Evolutionary conservation across 2,113 vertebrate species (phyloP).

Genomic region (Thamnophis sirtalis): DNA sequence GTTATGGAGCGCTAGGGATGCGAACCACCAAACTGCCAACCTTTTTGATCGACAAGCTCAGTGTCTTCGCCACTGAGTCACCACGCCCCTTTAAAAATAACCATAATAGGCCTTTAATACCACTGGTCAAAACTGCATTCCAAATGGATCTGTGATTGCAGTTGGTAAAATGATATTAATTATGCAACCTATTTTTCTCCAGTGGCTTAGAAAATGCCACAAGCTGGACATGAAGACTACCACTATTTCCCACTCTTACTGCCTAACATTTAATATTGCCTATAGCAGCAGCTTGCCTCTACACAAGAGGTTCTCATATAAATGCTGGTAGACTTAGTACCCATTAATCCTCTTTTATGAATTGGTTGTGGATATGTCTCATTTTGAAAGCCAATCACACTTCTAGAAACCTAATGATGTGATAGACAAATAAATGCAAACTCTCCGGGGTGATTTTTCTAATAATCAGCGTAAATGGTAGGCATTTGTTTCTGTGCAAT

Average conservation of each 20-base stretch:
- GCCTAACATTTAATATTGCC: neutral
- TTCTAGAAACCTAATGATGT: neutral
- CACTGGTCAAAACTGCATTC: neutral
- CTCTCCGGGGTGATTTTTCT: neutral
- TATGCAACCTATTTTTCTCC: neutral
- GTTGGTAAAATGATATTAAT: neutral
- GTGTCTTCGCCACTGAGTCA: too few relatives aligned
- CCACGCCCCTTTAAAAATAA: neutral
- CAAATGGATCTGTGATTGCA: neutral
- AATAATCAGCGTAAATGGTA: neutral
- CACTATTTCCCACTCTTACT: neutral
- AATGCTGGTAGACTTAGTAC: neutral
- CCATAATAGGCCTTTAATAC: neutral
- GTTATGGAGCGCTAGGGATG: too few relatives aligned
- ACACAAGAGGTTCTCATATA: neutral
- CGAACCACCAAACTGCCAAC: too few relatives aligned
- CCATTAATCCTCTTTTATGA: neutral
- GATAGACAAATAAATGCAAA: neutral
- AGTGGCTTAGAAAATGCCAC: neutral
- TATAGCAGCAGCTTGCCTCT: neutral
- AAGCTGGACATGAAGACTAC: neutral
- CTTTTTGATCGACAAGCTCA: too few relatives aligned
- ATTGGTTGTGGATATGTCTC: neutral
- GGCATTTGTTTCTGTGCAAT: neutral
- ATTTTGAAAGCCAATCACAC: neutral